These are phyloP conservation scores for Arnoldichthys spilopterus DNA, from an alignment of 2,797 vertebrate genomes.

Conservation along the genomic window DNA sequence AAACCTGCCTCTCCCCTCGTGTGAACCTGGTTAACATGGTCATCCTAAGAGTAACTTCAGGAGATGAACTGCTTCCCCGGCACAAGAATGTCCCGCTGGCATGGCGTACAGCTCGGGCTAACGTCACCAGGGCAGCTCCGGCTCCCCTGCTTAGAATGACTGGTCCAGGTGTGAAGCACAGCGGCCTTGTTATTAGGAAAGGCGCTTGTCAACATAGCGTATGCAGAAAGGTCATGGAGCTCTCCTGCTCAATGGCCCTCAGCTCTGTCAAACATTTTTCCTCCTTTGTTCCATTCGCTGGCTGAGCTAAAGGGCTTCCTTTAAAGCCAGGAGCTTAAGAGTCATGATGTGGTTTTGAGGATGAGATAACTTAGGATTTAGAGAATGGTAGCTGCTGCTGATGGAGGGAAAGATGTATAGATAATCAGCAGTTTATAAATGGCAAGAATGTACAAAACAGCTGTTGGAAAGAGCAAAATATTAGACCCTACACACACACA, in stretches of 20 bases:
- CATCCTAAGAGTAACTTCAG: constrained; percentile 18
- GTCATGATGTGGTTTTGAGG: constrained; percentile 29
- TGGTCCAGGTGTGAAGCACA: constrained; percentile 48
- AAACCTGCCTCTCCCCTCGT: too few relatives aligned
- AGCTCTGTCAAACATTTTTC: constrained; percentile 18
- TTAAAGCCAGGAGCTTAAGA: constrained; percentile 14
- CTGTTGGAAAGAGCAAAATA: neutral
- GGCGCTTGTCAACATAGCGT: constrained; percentile 2
- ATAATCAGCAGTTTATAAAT: neutral
- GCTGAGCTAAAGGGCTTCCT: constrained; percentile 29
- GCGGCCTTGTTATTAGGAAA: constrained; percentile 19
- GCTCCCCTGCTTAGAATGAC: constrained; percentile 42
- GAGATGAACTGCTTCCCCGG: constrained; percentile 32
- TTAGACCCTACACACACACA: neutral
- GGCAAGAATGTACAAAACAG: neutral
- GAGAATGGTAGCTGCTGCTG: neutral
- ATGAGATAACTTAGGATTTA: constrained; percentile 19
- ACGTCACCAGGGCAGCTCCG: constrained; percentile 12
- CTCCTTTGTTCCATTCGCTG: neutral
- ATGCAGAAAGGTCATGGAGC: constrained; percentile 49
- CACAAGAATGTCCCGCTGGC: constrained; percentile 42
- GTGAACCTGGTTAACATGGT: neutral
- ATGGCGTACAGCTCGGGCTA: neutral
- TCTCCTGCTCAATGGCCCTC: neutral
- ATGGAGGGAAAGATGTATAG: constrained; percentile 14